Percentiles rank a stretch among this genome's conserved stretches.
phyloP scores from a whole-genome alignment of 2,888 invertebrate species.

The Hesperia comma region DNA sequence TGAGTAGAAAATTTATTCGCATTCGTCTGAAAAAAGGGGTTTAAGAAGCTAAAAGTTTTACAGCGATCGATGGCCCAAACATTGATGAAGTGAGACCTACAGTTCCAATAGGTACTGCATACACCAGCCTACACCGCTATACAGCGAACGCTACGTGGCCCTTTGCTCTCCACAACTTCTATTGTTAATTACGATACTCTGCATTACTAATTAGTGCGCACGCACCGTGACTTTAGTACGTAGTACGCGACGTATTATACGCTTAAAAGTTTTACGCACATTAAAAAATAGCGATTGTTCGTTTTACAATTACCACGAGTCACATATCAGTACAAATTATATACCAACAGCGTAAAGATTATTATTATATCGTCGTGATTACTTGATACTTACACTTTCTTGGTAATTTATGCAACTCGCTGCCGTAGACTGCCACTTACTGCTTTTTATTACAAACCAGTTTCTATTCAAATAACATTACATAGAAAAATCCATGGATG shows the following conservation, averaged over 20 bases:
- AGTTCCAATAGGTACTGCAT: too few relatives aligned
- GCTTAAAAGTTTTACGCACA: background rate
- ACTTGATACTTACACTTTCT: constrained; percentile 8
- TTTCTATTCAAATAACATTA: too few relatives aligned
- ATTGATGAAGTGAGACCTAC: too few relatives aligned
- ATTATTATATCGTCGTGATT: constrained; percentile 17
- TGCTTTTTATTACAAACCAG: too few relatives aligned
- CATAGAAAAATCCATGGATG: too few relatives aligned
- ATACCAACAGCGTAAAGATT: constrained; percentile 3
- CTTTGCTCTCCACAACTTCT: background rate
- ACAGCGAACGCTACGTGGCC: too few relatives aligned
- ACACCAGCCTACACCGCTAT: too few relatives aligned
- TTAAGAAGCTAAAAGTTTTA: too few relatives aligned
- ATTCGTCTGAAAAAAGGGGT: too few relatives aligned
- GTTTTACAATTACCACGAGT: constrained; percentile 16
- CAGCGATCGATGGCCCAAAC: too few relatives aligned
- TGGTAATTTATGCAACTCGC: constrained; percentile 35
- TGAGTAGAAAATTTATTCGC: too few relatives aligned
- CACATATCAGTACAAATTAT: constrained; percentile 3
- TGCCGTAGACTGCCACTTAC: constrained; percentile 35
- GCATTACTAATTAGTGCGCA: background rate
- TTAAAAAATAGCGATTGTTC: constrained; percentile 6
- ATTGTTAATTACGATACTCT: constrained; percentile 2
- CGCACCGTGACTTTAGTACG: background rate
- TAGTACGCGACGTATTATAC: background rate